Conservation (phyloP, 1,140 invertebrate species). For the Conus ventricosus region DNA sequence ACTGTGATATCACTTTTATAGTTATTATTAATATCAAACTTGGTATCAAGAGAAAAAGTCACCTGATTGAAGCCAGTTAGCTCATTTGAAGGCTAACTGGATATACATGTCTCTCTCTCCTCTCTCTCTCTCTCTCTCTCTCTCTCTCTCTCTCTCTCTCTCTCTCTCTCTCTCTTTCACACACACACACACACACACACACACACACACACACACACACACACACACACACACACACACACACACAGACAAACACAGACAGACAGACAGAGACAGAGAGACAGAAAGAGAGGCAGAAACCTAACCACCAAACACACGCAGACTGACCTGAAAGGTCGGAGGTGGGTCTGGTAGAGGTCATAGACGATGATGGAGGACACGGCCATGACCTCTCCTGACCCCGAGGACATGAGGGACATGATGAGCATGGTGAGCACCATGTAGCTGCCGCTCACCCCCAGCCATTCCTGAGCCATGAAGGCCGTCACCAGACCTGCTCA, state of each 20-base stretch:
- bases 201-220: not conserved
- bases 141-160: no score
- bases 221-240: not conserved
- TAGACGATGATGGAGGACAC: constrained; percentile 74
- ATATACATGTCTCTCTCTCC: no score
- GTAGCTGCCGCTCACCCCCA: constrained; percentile 57
- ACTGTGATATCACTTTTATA: no score
- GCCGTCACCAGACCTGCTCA: not conserved
- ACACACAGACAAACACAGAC: not conserved
- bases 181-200: not conserved
- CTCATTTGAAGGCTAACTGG: no score
- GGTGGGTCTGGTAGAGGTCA: constrained; percentile 71
- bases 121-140: no score
- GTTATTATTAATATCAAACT: no score
- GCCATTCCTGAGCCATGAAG: constrained; percentile 53
- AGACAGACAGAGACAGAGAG: constrained; percentile 23
- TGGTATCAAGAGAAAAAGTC: no score
- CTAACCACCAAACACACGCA: not conserved
- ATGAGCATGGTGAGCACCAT: constrained; percentile 64
- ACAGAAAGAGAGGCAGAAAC: not conserved
- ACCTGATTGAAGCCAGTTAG: no score
- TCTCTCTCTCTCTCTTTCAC: no score
- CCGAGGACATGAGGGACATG: constrained; percentile 70
- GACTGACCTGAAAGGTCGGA: constrained; percentile 57
- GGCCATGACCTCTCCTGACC: constrained; percentile 73